A percentile compares a stretch with the other conserved stretches of the same genome.
Conservation (phyloP, 2,113 vertebrate species). For the Eleginops maclovinus region DNA sequence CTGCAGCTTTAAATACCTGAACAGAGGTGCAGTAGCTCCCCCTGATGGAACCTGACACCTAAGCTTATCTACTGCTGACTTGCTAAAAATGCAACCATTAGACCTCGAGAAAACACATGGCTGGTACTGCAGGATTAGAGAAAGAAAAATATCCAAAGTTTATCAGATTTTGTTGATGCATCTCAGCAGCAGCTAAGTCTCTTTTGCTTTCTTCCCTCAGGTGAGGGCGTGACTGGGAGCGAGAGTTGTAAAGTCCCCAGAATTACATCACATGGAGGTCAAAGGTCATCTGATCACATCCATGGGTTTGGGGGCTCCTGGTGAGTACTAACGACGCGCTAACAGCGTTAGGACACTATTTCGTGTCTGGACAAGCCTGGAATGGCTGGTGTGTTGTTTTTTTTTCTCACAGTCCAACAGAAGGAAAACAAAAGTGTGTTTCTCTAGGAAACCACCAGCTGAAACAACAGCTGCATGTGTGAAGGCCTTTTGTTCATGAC, state of each 20-base stretch:
- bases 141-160: background rate
- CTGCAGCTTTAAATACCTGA: constrained; percentile 26
- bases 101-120: constrained; percentile 51
- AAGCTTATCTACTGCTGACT: constrained; percentile 45
- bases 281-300: constrained; percentile 88
- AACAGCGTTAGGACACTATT: background rate
- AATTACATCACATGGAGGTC: constrained; percentile 87
- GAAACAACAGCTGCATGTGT: constrained; percentile 62
- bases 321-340: constrained; percentile 70
- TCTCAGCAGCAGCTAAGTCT: background rate
- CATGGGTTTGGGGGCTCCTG: constrained; percentile 85
- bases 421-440: constrained; percentile 52
- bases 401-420: constrained; percentile 40
- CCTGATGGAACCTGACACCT: constrained; percentile 41
- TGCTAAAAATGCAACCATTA: constrained; percentile 43
- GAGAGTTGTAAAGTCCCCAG: constrained; percentile 66
- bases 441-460: constrained; percentile 54
- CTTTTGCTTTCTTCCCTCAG: constrained; percentile 52
- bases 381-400: constrained; percentile 20
- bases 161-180: background rate
- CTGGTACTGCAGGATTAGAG: constrained; percentile 63
- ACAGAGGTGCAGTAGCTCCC: constrained; percentile 52
- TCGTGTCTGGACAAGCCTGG: constrained; percentile 42
- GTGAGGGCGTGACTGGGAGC: constrained; percentile 70
- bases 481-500: constrained; percentile 60